Evolutionary conservation across 2,797 vertebrate species (phyloP), one percentile per base, ranked within the genome.

Genomic region (Thripadectes ignobilis): DNA sequence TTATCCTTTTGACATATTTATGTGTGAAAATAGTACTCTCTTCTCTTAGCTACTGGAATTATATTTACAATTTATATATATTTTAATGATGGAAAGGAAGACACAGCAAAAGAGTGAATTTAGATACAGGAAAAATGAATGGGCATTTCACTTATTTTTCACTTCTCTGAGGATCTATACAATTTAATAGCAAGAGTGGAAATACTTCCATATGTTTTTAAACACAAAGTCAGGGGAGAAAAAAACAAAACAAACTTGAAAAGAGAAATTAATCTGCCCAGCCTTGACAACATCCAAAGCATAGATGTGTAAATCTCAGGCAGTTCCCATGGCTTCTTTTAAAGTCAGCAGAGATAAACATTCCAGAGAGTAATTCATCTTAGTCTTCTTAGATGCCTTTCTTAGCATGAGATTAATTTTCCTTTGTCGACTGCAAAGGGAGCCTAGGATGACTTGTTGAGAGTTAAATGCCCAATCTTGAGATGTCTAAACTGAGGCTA

Each of bases 351-450:
- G 84, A 91, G 89, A 94, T 87, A 94, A 95, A 49, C 32, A 34
- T 94, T 87, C 48, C 48, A 76, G 66, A 59, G 59, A 41, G 57
- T 90, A 94, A 95, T 95, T 94, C 43, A 79, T 96, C 78, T 92
- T 93, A 39, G 23, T 92, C 84, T 72, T 90, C 43, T 63, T 80
- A 67, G 78, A 67, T 85, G 78, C 14, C 61, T 89, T 76, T 67
- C 75, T 87, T 88, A 91, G 55, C 41, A 9, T 71, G 57, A 92
- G 57, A 92, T 94, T 82, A 93, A 89, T 94, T 94, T 92, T n/a
- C 16, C 14, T 80, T 80, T 14, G 2, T 91, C 34, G 52, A 63
- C 61, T 85, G 16, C 71, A 51, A 89, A 89, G 41, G 67, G 34
- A 88, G 34, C 57, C 46, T 65, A 43, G 57, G 77, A 49, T 71